Evolutionary conservation across 1,140 invertebrate species (phyloP), one percentile per base, ranked within the genome.

Genomic region (Heliconius congener): DNA sequence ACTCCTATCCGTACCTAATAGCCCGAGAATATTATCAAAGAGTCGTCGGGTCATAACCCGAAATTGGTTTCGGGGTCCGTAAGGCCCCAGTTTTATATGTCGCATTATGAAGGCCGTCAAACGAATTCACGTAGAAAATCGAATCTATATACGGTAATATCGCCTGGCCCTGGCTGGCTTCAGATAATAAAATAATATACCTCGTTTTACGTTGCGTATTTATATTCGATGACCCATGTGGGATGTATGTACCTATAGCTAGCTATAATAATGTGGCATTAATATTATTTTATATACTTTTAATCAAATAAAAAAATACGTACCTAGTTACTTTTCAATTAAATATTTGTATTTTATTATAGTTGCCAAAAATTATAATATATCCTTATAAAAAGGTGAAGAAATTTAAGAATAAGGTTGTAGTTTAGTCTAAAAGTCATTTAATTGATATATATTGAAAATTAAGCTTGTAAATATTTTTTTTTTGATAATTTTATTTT

Each of bases 41-140:
- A 93, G 88, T 93, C 92, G 91, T 94, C 90, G 89, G 92, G 93
- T 94, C 93, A 94, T 94, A 92, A 93, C 93, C 90, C 91, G 91
- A 81, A 94, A 93, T 94, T 93, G 93, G 93, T 93, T 93, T 93
- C 88, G 92, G 93, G 93, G 93, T 93, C 93, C 92, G 92, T 94
- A 93, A 94, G 92, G 90, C 92, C 93, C 93, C 91, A 91, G 91
- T 94, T 94, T 94, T 94, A 94, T 94, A 94, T 94, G 93, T 94
- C 87, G 93, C 92, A 93, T 94, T 94, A 94, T 94, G 93, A 94
- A 93, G 92, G 92, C 93, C 93, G 93, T 94, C 93, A 94, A 93
- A 94, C 91, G 93, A 94, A 93, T 94, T 94, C 93, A 94, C 93
- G 93, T 94, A 94, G 93, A 94, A 94, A 94, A 94, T 94, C 93